phyloP scores from a whole-genome alignment of 2,797 vertebrate species.

The Tolypeutes matacus region DNA sequence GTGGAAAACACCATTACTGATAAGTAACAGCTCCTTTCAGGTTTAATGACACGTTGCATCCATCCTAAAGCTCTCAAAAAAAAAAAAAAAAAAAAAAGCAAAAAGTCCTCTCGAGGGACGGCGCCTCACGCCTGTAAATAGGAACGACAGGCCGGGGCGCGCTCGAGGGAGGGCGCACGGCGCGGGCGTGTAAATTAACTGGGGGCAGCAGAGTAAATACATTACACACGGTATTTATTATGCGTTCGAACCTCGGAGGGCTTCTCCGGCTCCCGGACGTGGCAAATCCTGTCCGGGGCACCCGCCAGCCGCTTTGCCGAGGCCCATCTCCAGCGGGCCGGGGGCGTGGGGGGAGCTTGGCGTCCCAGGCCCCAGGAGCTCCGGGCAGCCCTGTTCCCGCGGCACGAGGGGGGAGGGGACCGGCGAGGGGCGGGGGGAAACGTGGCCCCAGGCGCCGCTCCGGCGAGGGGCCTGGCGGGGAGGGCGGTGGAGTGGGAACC shows the following conservation, averaged over 20 bases:
- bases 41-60: slow-evolving; percentile 86
- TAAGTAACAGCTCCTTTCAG: slow-evolving; percentile 88
- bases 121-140: slow-evolving; percentile 79
- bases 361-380: slow-evolving; percentile 38
- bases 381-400: background rate
- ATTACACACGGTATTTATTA: slow-evolving; percentile 81
- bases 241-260: slow-evolving; percentile 73
- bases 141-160: slow-evolving; percentile 74
- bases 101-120: slow-evolving; percentile 82
- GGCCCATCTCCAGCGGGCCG: background rate
- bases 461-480: slow-evolving; percentile 20
- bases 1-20: slow-evolving; percentile 81
- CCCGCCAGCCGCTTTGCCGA: slow-evolving; percentile 77
- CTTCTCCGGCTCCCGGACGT: slow-evolving; percentile 76
- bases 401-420: background rate
- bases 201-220: slow-evolving; percentile 84
- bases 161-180: slow-evolving; percentile 61
- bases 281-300: slow-evolving; percentile 76
- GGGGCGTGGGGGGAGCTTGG: background rate
- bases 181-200: slow-evolving; percentile 77
- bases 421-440: background rate
- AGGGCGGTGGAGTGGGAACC: slow-evolving; percentile 54
- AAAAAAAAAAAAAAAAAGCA: slow-evolving; percentile 69
- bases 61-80: slow-evolving; percentile 86
- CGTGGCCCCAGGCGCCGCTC: slow-evolving; percentile 34